A percentile compares a stretch with the other conserved stretches of the same genome.
Evolutionary conservation across 1,140 invertebrate species (phyloP).

Genomic region (Periplaneta americana): DNA sequence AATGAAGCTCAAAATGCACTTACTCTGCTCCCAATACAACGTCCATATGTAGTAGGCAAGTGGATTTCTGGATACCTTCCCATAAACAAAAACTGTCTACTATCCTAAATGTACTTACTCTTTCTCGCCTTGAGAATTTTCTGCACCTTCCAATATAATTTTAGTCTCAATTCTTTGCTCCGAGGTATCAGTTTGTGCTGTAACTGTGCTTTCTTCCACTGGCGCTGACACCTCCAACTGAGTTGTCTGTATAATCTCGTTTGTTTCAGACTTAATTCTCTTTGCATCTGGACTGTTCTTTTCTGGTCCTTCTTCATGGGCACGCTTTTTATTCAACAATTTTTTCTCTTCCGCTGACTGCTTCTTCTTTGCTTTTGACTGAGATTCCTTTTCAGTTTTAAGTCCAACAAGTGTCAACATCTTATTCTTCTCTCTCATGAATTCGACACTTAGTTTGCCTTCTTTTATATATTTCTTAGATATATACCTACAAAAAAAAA

Average conservation of each 20-base stretch:
- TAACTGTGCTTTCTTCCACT: not conserved
- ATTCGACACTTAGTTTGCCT: conserved; percentile 18
- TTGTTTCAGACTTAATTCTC: not conserved
- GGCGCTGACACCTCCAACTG: not conserved
- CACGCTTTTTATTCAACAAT: not conserved
- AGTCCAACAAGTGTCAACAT: conserved; percentile 28
- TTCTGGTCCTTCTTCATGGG: not conserved
- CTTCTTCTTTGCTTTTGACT: not conserved
- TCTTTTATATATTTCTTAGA: conserved; percentile 23
- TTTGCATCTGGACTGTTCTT: not conserved
- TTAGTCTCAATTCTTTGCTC: not conserved
- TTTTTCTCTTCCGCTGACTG: not conserved
- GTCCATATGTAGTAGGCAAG: not conserved
- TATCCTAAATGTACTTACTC: not conserved
- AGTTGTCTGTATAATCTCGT: not conserved
- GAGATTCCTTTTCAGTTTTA: not conserved
- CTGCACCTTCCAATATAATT: not conserved
- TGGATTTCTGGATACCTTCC: not conserved
- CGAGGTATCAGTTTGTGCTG: not conserved
- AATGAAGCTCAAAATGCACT: not conserved
- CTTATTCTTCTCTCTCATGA: conserved; percentile 36
- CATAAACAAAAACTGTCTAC: not conserved
- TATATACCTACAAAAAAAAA: conserved; percentile 34
- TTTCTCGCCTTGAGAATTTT: not conserved
- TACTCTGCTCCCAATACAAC: too few relatives aligned